Evolutionary conservation across 2,797 vertebrate species (phyloP).

Genomic region (Xiphorhynchus erythropygius): DNA sequence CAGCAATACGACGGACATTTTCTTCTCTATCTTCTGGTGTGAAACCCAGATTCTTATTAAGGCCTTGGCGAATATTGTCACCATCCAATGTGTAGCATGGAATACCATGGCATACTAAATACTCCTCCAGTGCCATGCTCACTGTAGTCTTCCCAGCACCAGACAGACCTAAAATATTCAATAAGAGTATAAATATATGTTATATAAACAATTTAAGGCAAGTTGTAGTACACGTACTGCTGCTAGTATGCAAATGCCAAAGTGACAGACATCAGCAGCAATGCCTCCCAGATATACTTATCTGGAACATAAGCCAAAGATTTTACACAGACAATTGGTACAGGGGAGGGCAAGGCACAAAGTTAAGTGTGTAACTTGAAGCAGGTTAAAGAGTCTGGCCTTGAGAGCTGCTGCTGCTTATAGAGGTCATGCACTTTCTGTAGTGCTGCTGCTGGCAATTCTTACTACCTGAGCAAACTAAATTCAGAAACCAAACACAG

Average conservation of each 20-base stretch:
- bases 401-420: neutral
- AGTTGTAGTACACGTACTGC: neutral
- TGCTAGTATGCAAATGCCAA: neutral
- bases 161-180: slow-evolving; percentile 83
- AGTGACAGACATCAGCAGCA: neutral
- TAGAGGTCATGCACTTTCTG: neutral
- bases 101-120: slow-evolving; percentile 95
- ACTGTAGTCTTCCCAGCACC: slow-evolving; percentile 99
- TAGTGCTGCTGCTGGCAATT: neutral
- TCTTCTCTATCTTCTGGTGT: slow-evolving; percentile 95
- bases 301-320: neutral
- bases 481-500: neutral
- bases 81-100: slow-evolving; percentile 96
- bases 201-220: neutral
- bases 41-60: slow-evolving; percentile 97
- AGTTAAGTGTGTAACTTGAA: neutral
- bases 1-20: slow-evolving; percentile 95
- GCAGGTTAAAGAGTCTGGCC: neutral
- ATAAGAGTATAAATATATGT: neutral
- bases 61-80: slow-evolving; percentile 98
- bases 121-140: slow-evolving; percentile 98
- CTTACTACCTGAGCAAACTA: neutral
- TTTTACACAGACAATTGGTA: neutral
- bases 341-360: neutral
- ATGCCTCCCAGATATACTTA: neutral